Evolutionary conservation across 1,140 invertebrate species (phyloP).

Genomic region (Drosophila fuyamai): DNA sequence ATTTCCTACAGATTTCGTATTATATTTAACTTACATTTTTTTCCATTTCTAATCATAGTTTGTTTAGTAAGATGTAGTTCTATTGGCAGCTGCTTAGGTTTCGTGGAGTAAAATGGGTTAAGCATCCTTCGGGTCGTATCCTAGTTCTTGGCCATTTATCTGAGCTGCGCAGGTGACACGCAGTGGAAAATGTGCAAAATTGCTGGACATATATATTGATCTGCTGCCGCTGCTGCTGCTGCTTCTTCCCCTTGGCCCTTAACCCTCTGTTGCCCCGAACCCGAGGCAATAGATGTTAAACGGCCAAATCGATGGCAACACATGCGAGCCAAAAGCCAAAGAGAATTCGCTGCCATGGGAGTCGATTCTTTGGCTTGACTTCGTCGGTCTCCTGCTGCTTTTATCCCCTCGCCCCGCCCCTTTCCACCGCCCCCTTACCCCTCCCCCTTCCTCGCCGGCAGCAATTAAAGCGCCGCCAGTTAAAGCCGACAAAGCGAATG

Average conservation of each 20-base stretch:
- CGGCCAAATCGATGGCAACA: conserved; percentile 81
- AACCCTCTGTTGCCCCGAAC: conserved; percentile 12
- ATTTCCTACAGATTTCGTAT: no score
- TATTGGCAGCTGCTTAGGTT: no score
- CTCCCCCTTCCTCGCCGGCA: conserved; percentile 21
- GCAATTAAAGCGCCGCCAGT: conserved; percentile 51
- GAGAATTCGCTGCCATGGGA: conserved; percentile 20
- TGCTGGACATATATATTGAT: conserved; percentile 77
- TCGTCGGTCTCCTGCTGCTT: conserved; percentile 24
- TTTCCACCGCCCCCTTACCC: neutral
- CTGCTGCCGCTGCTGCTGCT: conserved; percentile 14
- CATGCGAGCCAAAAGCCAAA: conserved; percentile 57
- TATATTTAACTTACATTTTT: no score
- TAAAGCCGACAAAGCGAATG: conserved; percentile 50
- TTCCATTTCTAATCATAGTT: no score
- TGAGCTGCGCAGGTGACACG: conserved; percentile 76
- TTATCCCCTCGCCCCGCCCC: neutral
- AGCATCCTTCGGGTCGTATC: conserved; percentile 14
- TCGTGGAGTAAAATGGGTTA: conserved; percentile 7
- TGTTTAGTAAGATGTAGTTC: no score
- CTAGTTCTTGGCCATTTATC: conserved; percentile 65
- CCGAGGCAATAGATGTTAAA: conserved; percentile 76
- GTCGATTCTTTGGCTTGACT: conserved; percentile 35
- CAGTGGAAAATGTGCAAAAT: conserved; percentile 76
- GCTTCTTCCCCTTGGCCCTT: neutral